Evolutionary conservation across 2,797 vertebrate species (phyloP), one percentile per base, ranked within the genome.

Genomic region (Chlorospingus flavigularis): DNA sequence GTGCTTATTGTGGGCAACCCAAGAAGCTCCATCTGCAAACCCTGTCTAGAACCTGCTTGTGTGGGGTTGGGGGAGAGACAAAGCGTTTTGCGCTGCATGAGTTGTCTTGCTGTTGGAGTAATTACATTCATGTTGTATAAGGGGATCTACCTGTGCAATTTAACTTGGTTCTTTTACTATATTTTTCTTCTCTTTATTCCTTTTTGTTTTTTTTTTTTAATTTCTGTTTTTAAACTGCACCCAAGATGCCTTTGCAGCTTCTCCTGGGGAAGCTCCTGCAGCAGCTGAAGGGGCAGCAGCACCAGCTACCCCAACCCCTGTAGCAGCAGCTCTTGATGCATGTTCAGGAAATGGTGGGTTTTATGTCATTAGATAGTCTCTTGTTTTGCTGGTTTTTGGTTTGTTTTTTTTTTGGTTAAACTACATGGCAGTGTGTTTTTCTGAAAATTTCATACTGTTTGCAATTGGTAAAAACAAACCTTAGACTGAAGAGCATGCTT

Each of bases 341-440:
- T 99, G 99, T 98, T 98, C 98, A 98, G 99, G 99, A 99, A 99
- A 99, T 99, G 99, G 99, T 99, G 99, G 99, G 99, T 99, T 97
- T 96, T 90, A 85, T 90, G 95, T 97, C 95, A 70, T 96, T 96
- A 97, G 96, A 97, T 87, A 85, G 97, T 97, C 75, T 97, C 66
- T 50, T 93, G 40, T 93, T 95, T 96, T 95, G 97, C 97, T 97
- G 55, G 2, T 58, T 21, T 77, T 86, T 35, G 9, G 3, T 2
- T 30, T 10, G 8, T 1, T 24, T 10, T 18, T 13, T 62, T 84
- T 92, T 71, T 50, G 39, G 93, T 93, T 92, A 97, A 98, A 87
- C 91, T 97, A 96, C 84, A 92, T 97, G 96, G 97, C 97, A 97
- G 93, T 97, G 48, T 97, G 92, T 96, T 95, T 96, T 94, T 45